phyloP scores from a whole-genome alignment of 2,888 invertebrate genomes.

The Eugnorisma glareosa region DNA sequence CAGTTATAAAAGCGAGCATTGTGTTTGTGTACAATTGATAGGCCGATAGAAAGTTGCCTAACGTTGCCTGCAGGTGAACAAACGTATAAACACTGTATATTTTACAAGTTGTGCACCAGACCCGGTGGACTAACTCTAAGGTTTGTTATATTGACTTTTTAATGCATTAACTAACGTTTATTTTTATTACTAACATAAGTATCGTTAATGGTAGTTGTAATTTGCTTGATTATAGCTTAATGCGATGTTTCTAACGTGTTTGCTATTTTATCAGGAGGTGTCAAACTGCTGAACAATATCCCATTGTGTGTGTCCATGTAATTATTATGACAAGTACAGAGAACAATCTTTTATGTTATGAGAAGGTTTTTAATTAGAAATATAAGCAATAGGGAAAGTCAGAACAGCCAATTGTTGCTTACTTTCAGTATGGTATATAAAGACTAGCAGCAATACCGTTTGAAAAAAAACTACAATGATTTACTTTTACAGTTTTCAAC shows the following conservation, averaged over 20 bases:
- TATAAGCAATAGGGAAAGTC: neutral
- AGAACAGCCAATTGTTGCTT: neutral
- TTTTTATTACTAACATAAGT: conserved; percentile 2
- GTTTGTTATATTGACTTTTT: conserved; percentile 72
- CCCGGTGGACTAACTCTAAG: conserved; percentile 83
- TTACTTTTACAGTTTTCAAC: neutral
- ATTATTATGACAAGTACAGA: neutral
- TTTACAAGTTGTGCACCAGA: conserved; percentile 74
- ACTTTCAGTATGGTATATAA: neutral
- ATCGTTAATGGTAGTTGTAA: neutral
- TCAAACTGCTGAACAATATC: neutral
- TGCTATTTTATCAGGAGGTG: conserved; percentile 1
- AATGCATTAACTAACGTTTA: conserved; percentile 16
- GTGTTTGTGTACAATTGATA: conserved; percentile 76
- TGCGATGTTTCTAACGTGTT: neutral
- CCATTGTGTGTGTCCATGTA: neutral
- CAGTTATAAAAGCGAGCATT: conserved; percentile 67
- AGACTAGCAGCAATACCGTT: neutral
- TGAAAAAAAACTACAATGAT: conserved; percentile 9
- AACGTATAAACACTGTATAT: conserved; percentile 72
- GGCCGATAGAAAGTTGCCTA: conserved; percentile 77
- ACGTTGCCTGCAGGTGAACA: conserved; percentile 73
- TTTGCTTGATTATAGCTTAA: neutral
- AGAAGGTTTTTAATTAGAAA: conserved; percentile 4
- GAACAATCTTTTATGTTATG: neutral